Conservation (phyloP, 2,888 invertebrate species). For the Hypena proboscidalis region DNA sequence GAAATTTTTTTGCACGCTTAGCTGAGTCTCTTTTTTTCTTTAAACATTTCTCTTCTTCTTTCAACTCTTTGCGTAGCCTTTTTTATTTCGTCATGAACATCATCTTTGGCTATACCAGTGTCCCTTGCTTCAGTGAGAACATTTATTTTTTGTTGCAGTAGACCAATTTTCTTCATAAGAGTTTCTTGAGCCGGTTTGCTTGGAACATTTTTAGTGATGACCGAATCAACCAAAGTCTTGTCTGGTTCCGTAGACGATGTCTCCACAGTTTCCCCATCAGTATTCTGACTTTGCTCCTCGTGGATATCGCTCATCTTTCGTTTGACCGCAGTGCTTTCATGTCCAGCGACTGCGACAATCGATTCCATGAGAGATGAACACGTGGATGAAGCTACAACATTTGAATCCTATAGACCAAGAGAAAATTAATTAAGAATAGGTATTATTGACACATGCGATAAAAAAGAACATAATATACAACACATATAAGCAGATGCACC, state of each 20-base stretch:
- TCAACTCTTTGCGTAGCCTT: conserved; percentile 25
- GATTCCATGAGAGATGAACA: conserved; percentile 16
- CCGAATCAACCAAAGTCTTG: conserved; percentile 24
- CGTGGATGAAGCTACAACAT: conserved; percentile 17
- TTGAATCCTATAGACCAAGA: conserved; percentile 24
- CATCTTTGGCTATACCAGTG: conserved; percentile 21
- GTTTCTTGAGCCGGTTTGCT: conserved; percentile 21
- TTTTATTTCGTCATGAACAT: conserved; percentile 26
- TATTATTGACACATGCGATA: conserved; percentile 8
- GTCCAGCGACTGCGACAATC: conserved; percentile 22
- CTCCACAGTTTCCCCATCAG: conserved; percentile 16
- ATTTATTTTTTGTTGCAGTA: conserved; percentile 27
- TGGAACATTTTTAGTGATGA: conserved; percentile 28
- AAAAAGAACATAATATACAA: conserved; percentile 8
- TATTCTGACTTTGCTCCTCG: conserved; percentile 17
- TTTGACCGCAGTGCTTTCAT: conserved; percentile 21
- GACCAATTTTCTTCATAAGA: conserved; percentile 26
- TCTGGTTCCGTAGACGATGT: conserved; percentile 16
- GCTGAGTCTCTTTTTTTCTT: conserved; percentile 27
- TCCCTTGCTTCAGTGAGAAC: conserved; percentile 26
- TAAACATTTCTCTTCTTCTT: conserved; percentile 28
- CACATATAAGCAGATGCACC: too few species aligned
- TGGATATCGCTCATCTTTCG: conserved; percentile 23
- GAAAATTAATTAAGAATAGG: conserved; percentile 17
- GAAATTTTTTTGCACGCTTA: conserved; percentile 28